A percentile compares a stretch with the other conserved stretches of the same genome.
These are phyloP conservation scores for Monoplex corrugatus DNA, from an alignment of 2,888 invertebrate genomes.

Conservation along the genomic window DNA sequence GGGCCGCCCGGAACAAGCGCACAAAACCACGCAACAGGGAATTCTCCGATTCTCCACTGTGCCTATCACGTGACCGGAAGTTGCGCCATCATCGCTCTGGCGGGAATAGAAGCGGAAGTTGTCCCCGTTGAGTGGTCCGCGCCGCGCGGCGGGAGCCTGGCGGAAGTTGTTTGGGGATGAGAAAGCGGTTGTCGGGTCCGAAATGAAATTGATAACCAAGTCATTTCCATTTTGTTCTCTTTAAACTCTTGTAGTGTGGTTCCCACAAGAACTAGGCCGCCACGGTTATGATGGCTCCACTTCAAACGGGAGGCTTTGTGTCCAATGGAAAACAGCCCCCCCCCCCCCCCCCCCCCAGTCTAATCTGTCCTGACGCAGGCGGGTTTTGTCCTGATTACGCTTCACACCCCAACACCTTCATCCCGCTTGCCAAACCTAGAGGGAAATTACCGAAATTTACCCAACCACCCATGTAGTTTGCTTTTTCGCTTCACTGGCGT, in stretches of 20 bases:
- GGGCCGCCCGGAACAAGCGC: too few species aligned
- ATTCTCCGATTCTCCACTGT: slow-evolving; percentile 6
- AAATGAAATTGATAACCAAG: slow-evolving; percentile 48
- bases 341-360: not conserved
- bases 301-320: slow-evolving; percentile 30
- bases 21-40: slow-evolving; percentile 23
- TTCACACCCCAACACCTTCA: slow-evolving; percentile 26
- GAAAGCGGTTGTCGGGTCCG: slow-evolving; percentile 40
- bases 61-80: slow-evolving; percentile 41
- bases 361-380: not conserved
- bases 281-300: slow-evolving; percentile 20
- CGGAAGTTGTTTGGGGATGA: slow-evolving; percentile 47
- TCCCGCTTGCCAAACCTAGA: not conserved
- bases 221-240: slow-evolving; percentile 47
- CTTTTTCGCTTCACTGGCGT: slow-evolving; percentile 43
- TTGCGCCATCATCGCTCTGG: slow-evolving; percentile 41
- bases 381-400: slow-evolving; percentile 1
- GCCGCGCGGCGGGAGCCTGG: slow-evolving; percentile 42
- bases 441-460: slow-evolving; percentile 51
- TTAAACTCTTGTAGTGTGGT: not conserved
- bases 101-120: slow-evolving; percentile 49
- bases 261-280: slow-evolving; percentile 7
- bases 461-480: slow-evolving; percentile 48
- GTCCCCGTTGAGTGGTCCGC: slow-evolving; percentile 40
- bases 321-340: not conserved